Conservation (phyloP, 2,888 invertebrate genomes). For the Tricholauxania praeusta region DNA sequence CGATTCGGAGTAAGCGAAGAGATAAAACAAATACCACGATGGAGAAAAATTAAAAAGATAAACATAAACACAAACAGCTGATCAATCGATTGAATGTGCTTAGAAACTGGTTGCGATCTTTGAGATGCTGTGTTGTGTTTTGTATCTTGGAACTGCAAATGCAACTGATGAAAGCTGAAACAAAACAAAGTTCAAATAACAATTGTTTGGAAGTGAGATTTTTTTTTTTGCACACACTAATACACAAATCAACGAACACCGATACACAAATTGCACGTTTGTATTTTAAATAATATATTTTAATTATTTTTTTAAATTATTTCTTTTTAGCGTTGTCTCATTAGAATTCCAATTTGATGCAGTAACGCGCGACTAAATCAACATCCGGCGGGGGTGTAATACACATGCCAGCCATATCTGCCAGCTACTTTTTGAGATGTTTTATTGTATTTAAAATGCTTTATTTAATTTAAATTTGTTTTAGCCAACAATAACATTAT, state of each 20-base stretch:
- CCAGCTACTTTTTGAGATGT: not conserved
- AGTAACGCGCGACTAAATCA: conserved; percentile 3
- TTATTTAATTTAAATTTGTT: no score
- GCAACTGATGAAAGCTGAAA: conserved; percentile 8
- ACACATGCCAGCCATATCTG: conserved; percentile 1
- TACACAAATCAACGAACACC: not conserved
- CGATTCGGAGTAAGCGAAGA: no score
- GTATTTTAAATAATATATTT: not conserved
- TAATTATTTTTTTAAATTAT: not conserved
- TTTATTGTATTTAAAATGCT: not conserved
- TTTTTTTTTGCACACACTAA: conserved; percentile 2
- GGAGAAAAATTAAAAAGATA: conserved; percentile 18
- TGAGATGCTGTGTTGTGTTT: conserved; percentile 18
- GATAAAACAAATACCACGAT: no score
- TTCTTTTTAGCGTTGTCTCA: not conserved
- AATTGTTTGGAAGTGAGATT: conserved; percentile 25
- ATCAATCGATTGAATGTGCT: conserved; percentile 13
- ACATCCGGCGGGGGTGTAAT: conserved; percentile 11
- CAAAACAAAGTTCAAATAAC: conserved; percentile 14
- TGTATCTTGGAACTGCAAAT: conserved; percentile 5
- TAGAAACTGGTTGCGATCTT: conserved; percentile 31
- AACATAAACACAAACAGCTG: conserved; percentile 39
- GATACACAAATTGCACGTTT: not conserved
- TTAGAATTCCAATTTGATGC: conserved; percentile 29
- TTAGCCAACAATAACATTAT: no score